Percentiles rank a stretch among this genome's conserved stretches.
Evolutionary conservation across 2,113 vertebrate species (phyloP).

Genomic region (Dissostichus mawsoni): DNA sequence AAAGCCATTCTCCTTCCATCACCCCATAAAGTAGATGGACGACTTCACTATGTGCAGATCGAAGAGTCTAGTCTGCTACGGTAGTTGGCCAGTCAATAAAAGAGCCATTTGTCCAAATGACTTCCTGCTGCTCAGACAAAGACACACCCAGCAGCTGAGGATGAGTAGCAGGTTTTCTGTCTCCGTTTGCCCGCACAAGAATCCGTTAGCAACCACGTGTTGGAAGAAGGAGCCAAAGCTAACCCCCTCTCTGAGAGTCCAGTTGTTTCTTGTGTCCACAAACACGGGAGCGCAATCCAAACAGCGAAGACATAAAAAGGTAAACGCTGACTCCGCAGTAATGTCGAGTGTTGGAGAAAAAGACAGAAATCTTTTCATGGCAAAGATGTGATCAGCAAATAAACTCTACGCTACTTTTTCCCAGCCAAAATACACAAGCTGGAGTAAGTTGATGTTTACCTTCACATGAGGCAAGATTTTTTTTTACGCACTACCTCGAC

Average conservation of each 20-base stretch:
- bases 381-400: background rate
- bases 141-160: background rate
- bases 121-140: slow-evolving; percentile 54
- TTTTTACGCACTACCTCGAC: background rate
- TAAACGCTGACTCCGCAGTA: background rate
- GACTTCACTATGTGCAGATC: slow-evolving; percentile 7
- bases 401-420: background rate
- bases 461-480: background rate
- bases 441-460: background rate
- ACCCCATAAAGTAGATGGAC: background rate
- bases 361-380: slow-evolving; percentile 29
- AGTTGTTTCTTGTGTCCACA: slow-evolving; percentile 4
- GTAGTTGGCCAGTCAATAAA: slow-evolving; percentile 25
- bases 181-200: slow-evolving; percentile 37
- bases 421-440: background rate
- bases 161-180: slow-evolving; percentile 24
- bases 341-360: background rate
- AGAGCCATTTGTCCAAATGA: slow-evolving; percentile 55
- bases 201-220: slow-evolving; percentile 43
- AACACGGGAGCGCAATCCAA: slow-evolving; percentile 5
- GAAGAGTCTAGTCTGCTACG: slow-evolving; percentile 28
- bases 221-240: slow-evolving; percentile 24
- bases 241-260: background rate
- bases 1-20: background rate
- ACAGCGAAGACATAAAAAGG: slow-evolving; percentile 18